Percentiles rank a stretch among this genome's conserved stretches.
Conservation (phyloP, 1,140 invertebrate species). For the Atta colombica region DNA sequence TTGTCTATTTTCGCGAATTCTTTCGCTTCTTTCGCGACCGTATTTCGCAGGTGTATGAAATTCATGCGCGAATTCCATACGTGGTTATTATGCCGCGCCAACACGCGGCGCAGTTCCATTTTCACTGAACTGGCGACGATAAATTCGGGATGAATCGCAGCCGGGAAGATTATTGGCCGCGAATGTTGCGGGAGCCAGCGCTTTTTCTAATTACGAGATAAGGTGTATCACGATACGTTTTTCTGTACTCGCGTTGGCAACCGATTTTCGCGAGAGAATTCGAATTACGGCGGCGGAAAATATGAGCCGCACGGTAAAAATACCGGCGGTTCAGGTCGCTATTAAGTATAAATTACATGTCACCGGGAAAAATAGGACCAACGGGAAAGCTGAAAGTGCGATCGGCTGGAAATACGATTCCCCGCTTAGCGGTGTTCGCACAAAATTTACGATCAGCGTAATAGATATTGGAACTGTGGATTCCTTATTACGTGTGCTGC, state of each 20-base stretch:
- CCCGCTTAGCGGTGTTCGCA: slow-evolving; percentile 61
- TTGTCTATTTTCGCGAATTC: slow-evolving; percentile 57
- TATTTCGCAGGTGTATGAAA: slow-evolving; percentile 47
- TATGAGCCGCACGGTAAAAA: slow-evolving; percentile 60
- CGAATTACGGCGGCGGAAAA: slow-evolving; percentile 69
- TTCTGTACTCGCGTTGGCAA: slow-evolving; percentile 62
- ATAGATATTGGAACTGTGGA: slow-evolving; percentile 75
- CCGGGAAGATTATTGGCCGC: slow-evolving; percentile 34
- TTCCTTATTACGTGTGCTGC: slow-evolving; percentile 75
- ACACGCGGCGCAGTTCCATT: slow-evolving; percentile 37
- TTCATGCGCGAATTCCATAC: slow-evolving; percentile 54
- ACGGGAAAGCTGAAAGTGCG: slow-evolving; percentile 50
- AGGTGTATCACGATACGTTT: slow-evolving; percentile 58
- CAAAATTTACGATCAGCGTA: slow-evolving; percentile 72
- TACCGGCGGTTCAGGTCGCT: slow-evolving; percentile 53
- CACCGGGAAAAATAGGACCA: slow-evolving; percentile 24
- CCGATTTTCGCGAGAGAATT: slow-evolving; percentile 63
- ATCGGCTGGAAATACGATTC: slow-evolving; percentile 76
- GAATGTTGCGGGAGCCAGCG: slow-evolving; percentile 43
- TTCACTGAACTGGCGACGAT: slow-evolving; percentile 29
- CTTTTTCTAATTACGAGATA: slow-evolving; percentile 74
- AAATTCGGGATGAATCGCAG: slow-evolving; percentile 23
- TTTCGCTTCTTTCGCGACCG: slow-evolving; percentile 7
- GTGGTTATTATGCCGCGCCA: slow-evolving; percentile 37
- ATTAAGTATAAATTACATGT: slow-evolving; percentile 76